Evolutionary conservation across 2,888 invertebrate species (phyloP), one percentile per base, ranked within the genome.

Genomic region (Buathra laborator): DNA sequence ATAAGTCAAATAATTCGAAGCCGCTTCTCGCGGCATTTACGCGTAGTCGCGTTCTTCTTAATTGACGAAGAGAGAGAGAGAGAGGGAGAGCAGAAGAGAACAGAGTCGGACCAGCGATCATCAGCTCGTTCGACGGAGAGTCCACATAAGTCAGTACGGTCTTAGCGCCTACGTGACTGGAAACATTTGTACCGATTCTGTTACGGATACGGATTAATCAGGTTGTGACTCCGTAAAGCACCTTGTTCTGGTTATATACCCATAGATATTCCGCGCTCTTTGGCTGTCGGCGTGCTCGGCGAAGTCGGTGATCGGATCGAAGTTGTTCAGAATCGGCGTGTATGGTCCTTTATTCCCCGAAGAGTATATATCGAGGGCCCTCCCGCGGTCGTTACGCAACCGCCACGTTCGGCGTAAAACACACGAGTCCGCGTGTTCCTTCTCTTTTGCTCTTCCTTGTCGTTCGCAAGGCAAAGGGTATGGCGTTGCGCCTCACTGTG

Each of bases 141-240:
- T 51, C 44, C 68, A 43, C 68, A 83, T 46, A 79, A 51, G 74
- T 83, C 74, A 24, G 53, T 72, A 43, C 51, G 53, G 72, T 83
- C 68, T 79, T 83, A 83, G 70, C 83, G 70, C 70, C 44, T 83
- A 83, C 83, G 83, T 83, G 83, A 83, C 79, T 83, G 79, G 79
- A 83, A 83, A 83, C 83, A 83, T 83, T 79, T 83, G 79, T 83
- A 79, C 66, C 72, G 48, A 70, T 74, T 78, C 74, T 32, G 66
- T 72, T 74, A 68, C 67, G 74, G 70, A 79, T 75, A 83, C 79
- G 70, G 74, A 46, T 74, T 83, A 79, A 83, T 83, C 83, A 83
- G 83, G 83, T 79, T 83, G 68, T 48, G 37, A 7, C 37, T 37
- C 43, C 24, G 76, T 68, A 68, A 44, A 68, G 62, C 56, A 56